Percentiles rank a stretch among this genome's conserved stretches.
Evolutionary conservation across 2,888 invertebrate species (phyloP).

Genomic region (Tineola bisselliella): DNA sequence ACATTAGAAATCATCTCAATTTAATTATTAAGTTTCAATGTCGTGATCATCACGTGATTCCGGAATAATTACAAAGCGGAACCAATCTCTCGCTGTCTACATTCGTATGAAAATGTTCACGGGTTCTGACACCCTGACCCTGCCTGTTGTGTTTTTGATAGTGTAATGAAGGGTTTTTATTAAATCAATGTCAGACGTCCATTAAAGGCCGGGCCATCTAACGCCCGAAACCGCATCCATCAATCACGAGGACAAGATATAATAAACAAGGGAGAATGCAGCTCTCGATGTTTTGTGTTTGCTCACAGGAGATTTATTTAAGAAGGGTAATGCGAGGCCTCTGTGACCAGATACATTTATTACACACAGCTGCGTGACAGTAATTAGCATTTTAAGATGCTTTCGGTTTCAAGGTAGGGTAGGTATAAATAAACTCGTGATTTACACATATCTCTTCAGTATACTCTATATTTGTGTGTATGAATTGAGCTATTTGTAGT

Average conservation of each 20-base stretch:
- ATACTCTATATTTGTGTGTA: too few relatives aligned
- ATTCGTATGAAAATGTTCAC: not conserved
- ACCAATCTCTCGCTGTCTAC: conserved; percentile 13
- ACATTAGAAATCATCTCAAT: conserved; percentile 14
- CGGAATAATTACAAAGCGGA: conserved; percentile 26
- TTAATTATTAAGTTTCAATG: conserved; percentile 22
- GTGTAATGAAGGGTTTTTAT: conserved; percentile 64
- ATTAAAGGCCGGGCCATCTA: conserved; percentile 44
- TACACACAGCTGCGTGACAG: conserved; percentile 14
- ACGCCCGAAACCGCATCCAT: conserved; percentile 36
- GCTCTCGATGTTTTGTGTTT: not conserved
- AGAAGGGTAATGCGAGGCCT: not conserved
- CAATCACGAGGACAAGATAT: conserved; percentile 46
- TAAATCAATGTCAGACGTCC: conserved; percentile 65
- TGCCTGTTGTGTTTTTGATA: conserved; percentile 27
- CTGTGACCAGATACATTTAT: conserved; percentile 10
- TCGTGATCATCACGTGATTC: conserved; percentile 17
- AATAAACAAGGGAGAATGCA: conserved; percentile 22
- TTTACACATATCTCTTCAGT: too few relatives aligned
- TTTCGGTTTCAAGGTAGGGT: not conserved
- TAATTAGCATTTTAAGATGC: conserved; percentile 9
- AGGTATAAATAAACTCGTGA: not conserved
- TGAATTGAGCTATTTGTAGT: too few relatives aligned
- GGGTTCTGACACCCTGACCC: conserved; percentile 11
- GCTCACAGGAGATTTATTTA: conserved; percentile 12